These are phyloP conservation scores for Meteorus colon DNA, from an alignment of 2,888 invertebrate species.

Conservation along the genomic window DNA sequence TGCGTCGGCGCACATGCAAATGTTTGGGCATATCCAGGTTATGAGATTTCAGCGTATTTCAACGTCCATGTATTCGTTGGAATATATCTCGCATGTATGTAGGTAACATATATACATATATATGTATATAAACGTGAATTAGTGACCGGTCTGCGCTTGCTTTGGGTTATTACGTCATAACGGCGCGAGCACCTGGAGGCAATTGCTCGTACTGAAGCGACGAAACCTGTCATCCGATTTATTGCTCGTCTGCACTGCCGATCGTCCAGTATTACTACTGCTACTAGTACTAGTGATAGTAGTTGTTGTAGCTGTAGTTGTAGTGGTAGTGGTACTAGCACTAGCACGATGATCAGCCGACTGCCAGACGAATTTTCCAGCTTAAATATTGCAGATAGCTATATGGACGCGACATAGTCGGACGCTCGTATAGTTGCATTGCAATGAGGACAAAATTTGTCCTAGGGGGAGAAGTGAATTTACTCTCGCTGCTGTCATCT, in stretches of 20 bases:
- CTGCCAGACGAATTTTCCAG: conserved; percentile 50
- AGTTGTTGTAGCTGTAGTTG: neutral
- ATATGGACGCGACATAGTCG: conserved; percentile 20
- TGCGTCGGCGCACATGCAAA: conserved; percentile 18
- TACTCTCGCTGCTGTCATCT: neutral
- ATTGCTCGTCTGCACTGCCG: conserved; percentile 54
- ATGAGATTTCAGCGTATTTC: conserved; percentile 36
- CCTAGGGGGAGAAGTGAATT: neutral
- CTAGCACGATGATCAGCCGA: conserved; percentile 36
- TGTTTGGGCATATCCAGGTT: conserved; percentile 33
- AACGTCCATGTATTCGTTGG: conserved; percentile 18
- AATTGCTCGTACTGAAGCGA: conserved; percentile 60
- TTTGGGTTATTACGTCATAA: conserved; percentile 68
- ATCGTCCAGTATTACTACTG: conserved; percentile 26
- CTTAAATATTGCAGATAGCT: conserved; percentile 24
- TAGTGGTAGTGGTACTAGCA: neutral
- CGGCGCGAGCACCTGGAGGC: conserved; percentile 65
- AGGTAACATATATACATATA: conserved; percentile 22
- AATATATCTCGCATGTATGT: conserved; percentile 20
- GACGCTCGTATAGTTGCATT: conserved; percentile 20
- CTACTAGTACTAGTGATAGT: neutral
- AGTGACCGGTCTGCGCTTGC: conserved; percentile 60
- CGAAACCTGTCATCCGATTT: conserved; percentile 64
- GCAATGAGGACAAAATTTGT: conserved; percentile 21
- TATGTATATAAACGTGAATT: conserved; percentile 58